Conservation (phyloP, 2,113 vertebrate species). For the Cephalopterus ornatus region DNA sequence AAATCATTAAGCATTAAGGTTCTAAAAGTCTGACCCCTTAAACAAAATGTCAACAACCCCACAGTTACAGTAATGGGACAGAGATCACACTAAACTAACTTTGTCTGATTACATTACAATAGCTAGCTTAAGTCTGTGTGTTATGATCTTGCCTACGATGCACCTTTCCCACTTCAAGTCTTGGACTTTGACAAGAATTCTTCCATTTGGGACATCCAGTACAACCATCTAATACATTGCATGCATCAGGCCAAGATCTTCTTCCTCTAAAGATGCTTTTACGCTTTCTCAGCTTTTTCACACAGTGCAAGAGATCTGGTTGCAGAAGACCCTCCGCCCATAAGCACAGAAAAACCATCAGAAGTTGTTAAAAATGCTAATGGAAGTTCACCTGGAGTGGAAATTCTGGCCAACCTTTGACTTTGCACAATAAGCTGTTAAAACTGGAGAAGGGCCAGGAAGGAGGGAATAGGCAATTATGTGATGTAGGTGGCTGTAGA, state of each 20-base stretch:
- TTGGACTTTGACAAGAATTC: background rate
- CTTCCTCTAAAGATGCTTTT: background rate
- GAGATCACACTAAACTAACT: background rate
- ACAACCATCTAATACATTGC: rapidly evolving
- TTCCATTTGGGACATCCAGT: background rate
- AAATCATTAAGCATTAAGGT: background rate
- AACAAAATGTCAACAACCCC: background rate
- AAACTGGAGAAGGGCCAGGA: background rate
- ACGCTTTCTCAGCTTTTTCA: background rate
- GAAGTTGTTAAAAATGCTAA: background rate
- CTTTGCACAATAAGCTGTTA: background rate
- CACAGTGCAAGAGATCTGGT: background rate
- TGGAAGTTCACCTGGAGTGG: background rate
- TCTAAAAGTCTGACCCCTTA: background rate
- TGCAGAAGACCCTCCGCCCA: background rate
- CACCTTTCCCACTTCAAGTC: background rate
- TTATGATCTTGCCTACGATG: background rate
- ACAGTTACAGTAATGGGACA: background rate
- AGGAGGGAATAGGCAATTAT: rapidly evolving
- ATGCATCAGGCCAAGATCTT: background rate
- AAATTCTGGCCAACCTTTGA: background rate
- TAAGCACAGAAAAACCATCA: background rate
- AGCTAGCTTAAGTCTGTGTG: background rate
- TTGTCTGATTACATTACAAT: background rate
- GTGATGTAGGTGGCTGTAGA: background rate